These are phyloP conservation scores for Tineola bisselliella DNA, from an alignment of 2,888 invertebrate species.

Conservation along the genomic window DNA sequence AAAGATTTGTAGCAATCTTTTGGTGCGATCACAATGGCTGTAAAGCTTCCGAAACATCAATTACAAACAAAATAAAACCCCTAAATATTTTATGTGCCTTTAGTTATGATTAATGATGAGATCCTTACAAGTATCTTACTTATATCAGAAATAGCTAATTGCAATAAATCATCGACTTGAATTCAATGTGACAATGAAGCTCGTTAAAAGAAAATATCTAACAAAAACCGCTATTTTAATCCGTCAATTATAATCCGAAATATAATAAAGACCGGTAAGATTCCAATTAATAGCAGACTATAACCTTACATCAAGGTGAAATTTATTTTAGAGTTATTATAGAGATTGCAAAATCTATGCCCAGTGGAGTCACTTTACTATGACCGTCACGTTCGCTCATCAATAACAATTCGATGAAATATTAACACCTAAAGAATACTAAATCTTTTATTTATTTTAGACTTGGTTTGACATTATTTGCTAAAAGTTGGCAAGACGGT, in stretches of 20 bases:
- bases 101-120: too few species aligned
- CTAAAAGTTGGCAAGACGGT: background rate
- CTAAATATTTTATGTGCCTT: too few species aligned
- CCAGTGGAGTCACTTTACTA: background rate
- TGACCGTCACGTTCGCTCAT: slow-evolving; percentile 4
- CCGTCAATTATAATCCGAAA: too few species aligned
- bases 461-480: background rate
- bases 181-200: background rate
- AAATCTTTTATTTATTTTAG: slow-evolving; percentile 3
- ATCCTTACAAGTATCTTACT: too few species aligned
- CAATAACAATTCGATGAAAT: slow-evolving; percentile 11
- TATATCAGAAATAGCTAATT: too few species aligned
- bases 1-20: too few species aligned
- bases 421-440: slow-evolving; percentile 11
- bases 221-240: too few species aligned
- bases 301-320: background rate
- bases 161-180: too few species aligned
- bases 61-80: too few species aligned
- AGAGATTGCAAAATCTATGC: slow-evolving; percentile 4
- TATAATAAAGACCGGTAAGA: too few species aligned
- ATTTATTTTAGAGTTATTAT: background rate
- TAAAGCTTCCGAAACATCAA: too few species aligned
- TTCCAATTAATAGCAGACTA: background rate
- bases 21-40: too few species aligned
- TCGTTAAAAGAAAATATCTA: background rate